Evolutionary conservation across 2,113 vertebrate genomes (phyloP), one percentile per base, ranked within the genome.

Genomic region (Poeciliopsis occidentalis): DNA sequence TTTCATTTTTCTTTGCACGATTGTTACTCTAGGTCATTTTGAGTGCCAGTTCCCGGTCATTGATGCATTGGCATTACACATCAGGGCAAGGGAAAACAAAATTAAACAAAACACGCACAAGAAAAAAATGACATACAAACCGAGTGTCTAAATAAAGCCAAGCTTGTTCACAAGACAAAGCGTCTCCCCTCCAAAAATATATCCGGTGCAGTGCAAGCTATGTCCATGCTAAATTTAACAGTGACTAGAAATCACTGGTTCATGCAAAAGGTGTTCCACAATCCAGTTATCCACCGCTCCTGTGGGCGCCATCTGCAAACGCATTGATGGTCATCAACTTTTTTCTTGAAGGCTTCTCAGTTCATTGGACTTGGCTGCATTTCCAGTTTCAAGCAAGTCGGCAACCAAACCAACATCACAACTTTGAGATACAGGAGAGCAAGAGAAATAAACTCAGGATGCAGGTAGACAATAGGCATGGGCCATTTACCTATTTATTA

Each of bases 341-440:
- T 57, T 71, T 71, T 64, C 54, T 67, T 65, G 57, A 30, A 68
- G 32, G 54, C 62, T 73, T 60, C 71, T 75, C 4, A 4, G 39
- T 79, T 57, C 65, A 15, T 60, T 47, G 22, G 47, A 64, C 44
- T 79, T 82, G 69, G 84, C 61, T 78, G 64, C 8, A 57, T 78
- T 85, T 91, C 87, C 82, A 89, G 88, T 90, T 89, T 80, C 19
- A 79, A n/a, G n/a, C n/a, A n/a, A n/a, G n/a, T n/a, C n/a, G n/a
- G n/a, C n/a, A n/a, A n/a, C n/a, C n/a, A n/a, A n/a, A n/a, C n/a
- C n/a, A n/a, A n/a, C n/a, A n/a, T n/a, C n/a, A n/a, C n/a, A n/a
- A n/a, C n/a, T n/a, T n/a, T n/a, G n/a, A n/a, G n/a, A n/a, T n/a
- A n/a, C n/a, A n/a, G n/a, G n/a, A n/a, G n/a, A n/a, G n/a, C n/a